Base-by-base conservation (phyloP, 1,140 invertebrate genomes). In the Triops cancriformis region DNA sequence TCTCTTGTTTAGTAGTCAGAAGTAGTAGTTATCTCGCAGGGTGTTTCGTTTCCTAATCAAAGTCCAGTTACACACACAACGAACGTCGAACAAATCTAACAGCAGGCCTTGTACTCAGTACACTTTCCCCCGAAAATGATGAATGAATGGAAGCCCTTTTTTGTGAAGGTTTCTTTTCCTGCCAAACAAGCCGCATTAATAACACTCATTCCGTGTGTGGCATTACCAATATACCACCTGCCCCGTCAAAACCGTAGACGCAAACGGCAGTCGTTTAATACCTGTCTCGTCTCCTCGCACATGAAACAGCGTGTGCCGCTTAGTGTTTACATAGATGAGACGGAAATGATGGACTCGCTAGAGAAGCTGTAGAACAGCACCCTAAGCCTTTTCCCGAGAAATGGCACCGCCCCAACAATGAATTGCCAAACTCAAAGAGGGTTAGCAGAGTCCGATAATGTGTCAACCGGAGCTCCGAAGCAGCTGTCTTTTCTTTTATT, bases 21-120 rank as follows among this genome's bases (percentile, higher is more conserved):
- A 64, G 51, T 64, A 64, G 45, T 23, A 64, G 51, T 64, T 64
- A 64, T 64, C 51, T 64, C 51, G 51, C n/a, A n/a, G 51, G n/a
- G 18, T 23, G 51, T 64, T 23, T 64, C 51, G 14, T 23, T 64
- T 6, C 5, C 14, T 64, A 64, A 64, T 64, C 14, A 64, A 23
- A 23, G 23, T 64, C 51, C 51, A 23, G 51, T 64, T 37, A 37
- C 31, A 2, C 31, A 37, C 7, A 37, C 10, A n/a, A 64, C 18
- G 23, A 14, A 64, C 51, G 23, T 2, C 14, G 9, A 64, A 64
- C 18, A 64, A 64, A 64, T 23, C 14, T 18, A n/a, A 23, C 9
- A 64, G 51, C 51, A 64, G 51, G 18, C 6, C 23, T 64, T 18
- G 10, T 23, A 64, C 14, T 23, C 51, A 10, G 51, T 23, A 64